Percentiles rank a stretch among this genome's conserved stretches.
Evolutionary conservation across 2,113 vertebrate genomes (phyloP).

Genomic region (Chinchilla lanigera): DNA sequence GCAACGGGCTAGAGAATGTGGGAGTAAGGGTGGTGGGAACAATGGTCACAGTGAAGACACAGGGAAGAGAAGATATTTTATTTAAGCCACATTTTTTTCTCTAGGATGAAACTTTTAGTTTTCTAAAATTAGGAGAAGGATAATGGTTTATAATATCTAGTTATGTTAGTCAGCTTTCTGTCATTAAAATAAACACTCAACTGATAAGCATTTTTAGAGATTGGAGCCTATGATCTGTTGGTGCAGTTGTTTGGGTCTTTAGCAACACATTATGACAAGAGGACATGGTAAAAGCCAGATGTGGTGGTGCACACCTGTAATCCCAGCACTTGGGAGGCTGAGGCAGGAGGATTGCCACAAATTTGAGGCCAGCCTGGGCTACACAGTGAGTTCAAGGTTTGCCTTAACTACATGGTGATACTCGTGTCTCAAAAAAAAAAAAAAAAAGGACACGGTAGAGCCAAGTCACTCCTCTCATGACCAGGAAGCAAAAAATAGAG

Average conservation of each 20-base stretch:
- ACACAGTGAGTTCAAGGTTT: too few species aligned
- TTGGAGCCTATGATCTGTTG: not conserved
- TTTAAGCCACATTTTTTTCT: not conserved
- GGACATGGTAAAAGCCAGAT: too few species aligned
- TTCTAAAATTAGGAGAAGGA: slow-evolving; percentile 4
- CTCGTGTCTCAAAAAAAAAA: too few species aligned
- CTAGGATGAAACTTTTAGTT: not conserved
- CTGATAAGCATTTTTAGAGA: not conserved
- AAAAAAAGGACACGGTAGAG: too few species aligned
- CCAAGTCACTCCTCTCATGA: not conserved
- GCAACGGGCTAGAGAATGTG: not conserved
- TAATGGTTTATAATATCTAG: not conserved
- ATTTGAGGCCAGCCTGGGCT: too few species aligned
- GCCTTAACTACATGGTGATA: too few species aligned
- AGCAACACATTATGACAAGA: not conserved
- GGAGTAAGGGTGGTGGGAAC: not conserved
- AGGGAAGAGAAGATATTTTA: not conserved
- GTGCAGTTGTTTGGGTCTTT: not conserved
- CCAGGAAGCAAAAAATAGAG: not conserved
- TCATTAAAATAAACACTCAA: not conserved
- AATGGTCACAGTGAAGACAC: not conserved
- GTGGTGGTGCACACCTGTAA: too few species aligned
- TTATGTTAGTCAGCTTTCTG: too few species aligned
- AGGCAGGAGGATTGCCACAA: too few species aligned
- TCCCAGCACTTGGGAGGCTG: too few species aligned